A percentile compares a stretch with the other conserved stretches of the same genome.
Conservation (phyloP, 2,797 vertebrate species). For the Helicolenus hilgendorfi region DNA sequence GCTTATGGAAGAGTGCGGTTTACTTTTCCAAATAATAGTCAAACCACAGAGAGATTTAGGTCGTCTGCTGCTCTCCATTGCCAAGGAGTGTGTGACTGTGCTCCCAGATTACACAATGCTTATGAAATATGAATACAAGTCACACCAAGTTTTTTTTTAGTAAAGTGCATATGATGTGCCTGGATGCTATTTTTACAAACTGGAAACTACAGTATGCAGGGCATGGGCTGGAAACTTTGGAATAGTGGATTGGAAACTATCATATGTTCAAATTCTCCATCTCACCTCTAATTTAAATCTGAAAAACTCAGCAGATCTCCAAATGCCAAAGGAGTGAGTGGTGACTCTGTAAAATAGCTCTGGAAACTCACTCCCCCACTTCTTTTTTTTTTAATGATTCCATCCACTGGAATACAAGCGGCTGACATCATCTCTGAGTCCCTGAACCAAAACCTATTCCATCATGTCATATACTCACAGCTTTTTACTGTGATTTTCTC, state of each 20-base stretch:
- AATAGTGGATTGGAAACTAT: conserved; percentile 58
- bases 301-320: conserved; percentile 58
- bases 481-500: conserved; percentile 52
- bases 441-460: conserved; percentile 83
- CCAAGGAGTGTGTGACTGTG: conserved; percentile 69
- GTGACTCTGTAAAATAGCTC: conserved; percentile 55
- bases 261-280: conserved; percentile 65
- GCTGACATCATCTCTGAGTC: conserved; percentile 85
- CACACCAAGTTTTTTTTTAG: conserved; percentile 25
- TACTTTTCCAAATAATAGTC: conserved; percentile 79
- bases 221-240: conserved; percentile 65
- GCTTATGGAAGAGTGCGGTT: conserved; percentile 73
- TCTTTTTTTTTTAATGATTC: conserved; percentile 80
- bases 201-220: conserved; percentile 33
- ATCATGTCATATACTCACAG: conserved; percentile 74
- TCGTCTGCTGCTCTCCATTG: conserved; percentile 60
- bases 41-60: conserved; percentile 76
- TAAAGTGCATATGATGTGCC: conserved; percentile 36
- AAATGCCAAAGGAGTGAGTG: conserved; percentile 69
- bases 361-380: conserved; percentile 82
- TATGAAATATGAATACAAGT: conserved; percentile 71
- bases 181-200: conserved; percentile 56
- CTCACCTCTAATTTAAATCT: conserved; percentile 81
- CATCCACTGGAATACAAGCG: conserved; percentile 84
- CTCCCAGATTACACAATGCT: conserved; percentile 79